Conservation (phyloP, 2,113 vertebrate species). For the Ctenodactylus gundi region DNA sequence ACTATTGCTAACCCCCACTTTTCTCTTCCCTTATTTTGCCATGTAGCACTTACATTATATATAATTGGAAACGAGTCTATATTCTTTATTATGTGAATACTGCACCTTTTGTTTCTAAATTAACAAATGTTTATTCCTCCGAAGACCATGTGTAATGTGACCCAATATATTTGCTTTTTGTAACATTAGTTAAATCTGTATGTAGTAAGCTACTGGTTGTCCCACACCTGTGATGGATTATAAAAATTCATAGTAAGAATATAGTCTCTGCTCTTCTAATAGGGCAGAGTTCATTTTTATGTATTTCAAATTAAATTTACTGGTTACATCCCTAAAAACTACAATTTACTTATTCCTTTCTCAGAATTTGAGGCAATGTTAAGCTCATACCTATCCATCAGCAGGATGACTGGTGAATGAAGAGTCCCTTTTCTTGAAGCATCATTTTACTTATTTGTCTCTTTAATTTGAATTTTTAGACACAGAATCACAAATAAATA, state of each 20-base stretch:
- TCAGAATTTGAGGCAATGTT: background rate
- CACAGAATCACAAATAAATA: constrained; percentile 36
- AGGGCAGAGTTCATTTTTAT: background rate
- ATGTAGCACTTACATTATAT: background rate
- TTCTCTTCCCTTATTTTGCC: background rate
- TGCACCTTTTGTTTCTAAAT: background rate
- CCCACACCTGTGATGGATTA: background rate
- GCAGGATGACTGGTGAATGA: background rate
- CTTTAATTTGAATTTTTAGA: constrained; percentile 40
- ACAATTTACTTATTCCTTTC: background rate
- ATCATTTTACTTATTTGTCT: constrained; percentile 45
- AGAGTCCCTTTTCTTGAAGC: background rate
- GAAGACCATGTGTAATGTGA: background rate
- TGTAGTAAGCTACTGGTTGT: background rate
- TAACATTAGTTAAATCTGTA: background rate
- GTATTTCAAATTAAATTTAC: constrained; percentile 34
- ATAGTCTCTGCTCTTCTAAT: background rate
- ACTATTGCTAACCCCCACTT: background rate
- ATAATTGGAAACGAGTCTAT: background rate
- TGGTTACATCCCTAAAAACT: constrained; percentile 21
- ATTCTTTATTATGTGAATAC: background rate
- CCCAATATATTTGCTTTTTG: background rate
- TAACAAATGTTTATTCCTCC: background rate
- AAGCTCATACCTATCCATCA: background rate
- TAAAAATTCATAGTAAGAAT: background rate